phyloP scores from a whole-genome alignment of 2,113 vertebrate species.

The Halcyon senegalensis region DNA sequence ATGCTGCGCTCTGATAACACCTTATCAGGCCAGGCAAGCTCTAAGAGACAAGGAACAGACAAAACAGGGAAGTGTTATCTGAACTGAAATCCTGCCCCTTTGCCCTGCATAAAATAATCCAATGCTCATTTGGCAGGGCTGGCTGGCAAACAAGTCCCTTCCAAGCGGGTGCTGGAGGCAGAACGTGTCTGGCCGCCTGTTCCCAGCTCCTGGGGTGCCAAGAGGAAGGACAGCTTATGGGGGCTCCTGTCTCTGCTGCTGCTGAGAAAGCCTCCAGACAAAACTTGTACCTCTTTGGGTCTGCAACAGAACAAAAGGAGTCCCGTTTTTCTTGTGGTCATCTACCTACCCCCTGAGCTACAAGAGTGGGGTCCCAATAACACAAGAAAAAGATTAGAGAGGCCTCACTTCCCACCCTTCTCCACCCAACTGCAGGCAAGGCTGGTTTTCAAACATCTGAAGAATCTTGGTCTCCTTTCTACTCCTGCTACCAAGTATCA shows the following conservation, averaged over 20 bases:
- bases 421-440: neutral
- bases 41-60: neutral
- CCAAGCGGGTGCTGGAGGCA: neutral
- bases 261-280: neutral
- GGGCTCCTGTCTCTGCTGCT: neutral
- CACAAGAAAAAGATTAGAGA: neutral
- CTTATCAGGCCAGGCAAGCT: neutral
- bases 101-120: neutral
- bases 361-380: accelerated
- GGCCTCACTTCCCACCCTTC: neutral
- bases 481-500: accelerated
- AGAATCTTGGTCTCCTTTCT: neutral
- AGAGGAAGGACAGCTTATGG: neutral
- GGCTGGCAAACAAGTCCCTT: neutral
- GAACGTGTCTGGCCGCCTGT: neutral
- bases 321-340: neutral
- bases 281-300: neutral
- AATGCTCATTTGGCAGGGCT: neutral
- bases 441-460: neutral
- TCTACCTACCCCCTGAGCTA: neutral
- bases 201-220: neutral
- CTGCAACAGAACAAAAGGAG: neutral
- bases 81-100: neutral
- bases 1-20: neutral
- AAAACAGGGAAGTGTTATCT: neutral